Base-by-base conservation (phyloP, 2,113 vertebrate species). In the Bolborhynchus lineola region DNA sequence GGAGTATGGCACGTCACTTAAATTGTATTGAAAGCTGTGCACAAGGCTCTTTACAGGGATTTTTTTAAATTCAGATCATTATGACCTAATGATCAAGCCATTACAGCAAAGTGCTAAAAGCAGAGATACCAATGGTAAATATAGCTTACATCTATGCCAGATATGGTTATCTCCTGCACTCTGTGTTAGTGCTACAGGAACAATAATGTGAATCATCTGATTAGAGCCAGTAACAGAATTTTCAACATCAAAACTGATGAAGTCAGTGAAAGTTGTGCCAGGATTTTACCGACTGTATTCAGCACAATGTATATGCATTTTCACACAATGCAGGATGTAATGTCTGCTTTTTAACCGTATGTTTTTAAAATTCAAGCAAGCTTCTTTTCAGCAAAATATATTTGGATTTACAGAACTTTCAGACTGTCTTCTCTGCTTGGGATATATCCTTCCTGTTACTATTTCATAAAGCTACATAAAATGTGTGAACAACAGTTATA, bases 161-260 rank as follows among this genome's bases (percentile, higher is more conserved):
- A 76, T 77, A 88, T 90, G 53, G 80, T 79, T 95, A 57, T 94
- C 83, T 91, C 70, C 77, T 89, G 72, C 83, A 89, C 77, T 94
- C 72, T 29, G 24, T 63, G 88, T 93, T 97, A 95, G 91, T 95
- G 89, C 94, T 93, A 89, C 47, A 68, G 69, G 67, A 96, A 94
- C 90, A 91, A 92, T 92, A 96, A 94, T 84, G 91, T 75, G 86
- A 93, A 93, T 96, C 78, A 94, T 93, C 92, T 87, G 95, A 87
- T 96, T 92, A 94, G 74, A 91, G 81, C 44, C 86, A 79, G 75
- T 89, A 82, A 93, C 80, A 82, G 81, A 96, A 94, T 82, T 91
- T 70, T 69, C 67, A 57, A 9, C 83, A 76, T 91, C 81, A 92
- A 62, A 95, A 86, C 93, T 76, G 86, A 92, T 95, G 86, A 96